Base-by-base conservation (phyloP, 2,113 vertebrate genomes). In the Trichomycterus rosablanca region DNA sequence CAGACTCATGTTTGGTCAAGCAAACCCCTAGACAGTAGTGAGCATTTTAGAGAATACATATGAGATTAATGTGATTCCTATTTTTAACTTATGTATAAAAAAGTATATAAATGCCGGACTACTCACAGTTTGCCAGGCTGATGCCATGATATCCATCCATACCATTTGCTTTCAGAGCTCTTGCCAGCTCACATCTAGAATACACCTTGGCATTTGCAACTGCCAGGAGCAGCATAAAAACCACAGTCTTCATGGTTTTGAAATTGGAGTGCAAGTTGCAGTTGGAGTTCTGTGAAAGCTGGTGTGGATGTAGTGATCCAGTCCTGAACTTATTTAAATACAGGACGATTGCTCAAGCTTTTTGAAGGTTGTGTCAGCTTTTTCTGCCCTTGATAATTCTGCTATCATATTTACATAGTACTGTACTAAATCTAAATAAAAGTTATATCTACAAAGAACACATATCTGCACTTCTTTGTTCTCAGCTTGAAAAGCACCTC, bases 51-150 rank as follows among this genome's bases (percentile, higher is more conserved):
- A 58, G 12, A 30, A 30, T 4, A 30, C 26, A 30, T 30, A 4
- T 30, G 7, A 7, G 3, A 30, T 30, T 7, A 30, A 7, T 30
- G 3, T 30, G 26, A 30, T 30, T 4, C n/a, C n/a, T n/a, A n/a
- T n/a, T n/a, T n/a, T n/a, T n/a, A n/a, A n/a, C n/a, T n/a, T n/a
- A n/a, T n/a, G n/a, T n/a, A n/a, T n/a, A n/a, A n/a, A n/a, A n/a
- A n/a, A n/a, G n/a, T n/a, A n/a, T n/a, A 26, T 11, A 12, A 43
- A 57, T 43, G 22, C n/a, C 7, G 7, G 5, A 35, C 14, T 49
- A 75, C 86, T 83, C 60, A 89, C 85, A 89, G 65, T 88, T 73
- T 15, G 80, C 78, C 70, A 90, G 48, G 50, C 55, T 67, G 62
- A 80, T 75, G 9, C 74, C 86, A 0, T 0, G 0, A 2, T 53